Conservation (phyloP, 2,888 invertebrate genomes). For the Torymus aiolomorphi region DNA sequence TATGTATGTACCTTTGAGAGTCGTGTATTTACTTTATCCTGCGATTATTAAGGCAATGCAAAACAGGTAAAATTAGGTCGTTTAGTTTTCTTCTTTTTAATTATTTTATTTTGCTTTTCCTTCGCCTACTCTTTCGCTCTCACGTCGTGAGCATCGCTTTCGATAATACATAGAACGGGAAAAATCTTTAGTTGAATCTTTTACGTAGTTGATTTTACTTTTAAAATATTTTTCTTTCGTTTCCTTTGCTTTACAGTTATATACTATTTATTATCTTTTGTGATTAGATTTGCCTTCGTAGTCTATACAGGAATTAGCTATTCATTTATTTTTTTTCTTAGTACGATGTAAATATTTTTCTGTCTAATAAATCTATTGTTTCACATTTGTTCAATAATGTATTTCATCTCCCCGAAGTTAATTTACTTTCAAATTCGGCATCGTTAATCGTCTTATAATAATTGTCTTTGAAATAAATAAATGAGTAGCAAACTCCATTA, state of each 20-base stretch:
- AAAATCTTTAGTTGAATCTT: constrained; percentile 10
- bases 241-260: constrained; percentile 15
- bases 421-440: too few species aligned
- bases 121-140: neutral
- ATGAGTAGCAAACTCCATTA: constrained; percentile 1
- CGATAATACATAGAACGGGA: too few species aligned
- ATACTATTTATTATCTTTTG: constrained; percentile 3
- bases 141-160: neutral
- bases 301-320: neutral
- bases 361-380: too few species aligned
- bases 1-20: constrained; percentile 23
- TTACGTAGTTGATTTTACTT: constrained; percentile 5
- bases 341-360: too few species aligned
- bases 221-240: constrained; percentile 25
- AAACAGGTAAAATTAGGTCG: constrained; percentile 54
- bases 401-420: too few species aligned
- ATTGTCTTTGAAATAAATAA: neutral
- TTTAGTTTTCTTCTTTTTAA: constrained; percentile 21
- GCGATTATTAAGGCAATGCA: constrained; percentile 51
- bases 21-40: constrained; percentile 23
- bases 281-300: neutral
- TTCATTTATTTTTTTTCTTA: neutral
- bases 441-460: too few species aligned
- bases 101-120: neutral
- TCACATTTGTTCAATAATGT: too few species aligned